Evolutionary conservation across 2,888 invertebrate genomes (phyloP), one percentile per base, ranked within the genome.

Genomic region (Glaucopsyche alexis): DNA sequence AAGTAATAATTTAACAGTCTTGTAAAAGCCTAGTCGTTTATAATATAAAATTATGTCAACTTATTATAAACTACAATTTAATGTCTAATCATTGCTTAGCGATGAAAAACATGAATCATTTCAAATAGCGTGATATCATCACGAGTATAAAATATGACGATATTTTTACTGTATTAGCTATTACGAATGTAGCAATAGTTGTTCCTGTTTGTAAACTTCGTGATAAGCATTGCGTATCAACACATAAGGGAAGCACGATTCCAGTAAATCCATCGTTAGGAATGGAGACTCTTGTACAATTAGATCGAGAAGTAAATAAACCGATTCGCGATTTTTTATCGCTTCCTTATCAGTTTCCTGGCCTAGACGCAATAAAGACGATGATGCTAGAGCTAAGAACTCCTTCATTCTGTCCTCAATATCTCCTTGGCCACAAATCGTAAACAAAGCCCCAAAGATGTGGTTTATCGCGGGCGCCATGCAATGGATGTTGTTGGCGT

Each of bases 401-500:
- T 99, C 99, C 84, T 99, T 99, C 96, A 99, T 97, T 73, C 99
- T 95, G 84, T 99, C 98, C 84, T 98, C 98, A 77, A 99, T 98
- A 85, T 99, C 99, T 42, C 97, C 98, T 84, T 97, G 97, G 0
- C 98, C 98, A 84, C 99, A 98, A 79, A 99, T 97, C 2, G 98
- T 98, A 83, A 99, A 99, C 72, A 99, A 90, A 1, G 99, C 99
- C 19, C 98, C 99, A 82, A 99, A 99, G 76, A 99, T 97, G 80
- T 97, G 97, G 84, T 98, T 99, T 55, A 99, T 97, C 0, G 99
- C 99, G 66, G 98, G 95, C 1, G 99, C 98, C 94, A 99, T 97
- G 84, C 99, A 99, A 87, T 99, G 99, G 76, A 98, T 98, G 87
- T 99, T 99, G 90, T 99, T 99, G n/a, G 98, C 96, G 85, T 99